Conservation (phyloP, 2,888 invertebrate genomes). For the Cerastis rubricosa region DNA sequence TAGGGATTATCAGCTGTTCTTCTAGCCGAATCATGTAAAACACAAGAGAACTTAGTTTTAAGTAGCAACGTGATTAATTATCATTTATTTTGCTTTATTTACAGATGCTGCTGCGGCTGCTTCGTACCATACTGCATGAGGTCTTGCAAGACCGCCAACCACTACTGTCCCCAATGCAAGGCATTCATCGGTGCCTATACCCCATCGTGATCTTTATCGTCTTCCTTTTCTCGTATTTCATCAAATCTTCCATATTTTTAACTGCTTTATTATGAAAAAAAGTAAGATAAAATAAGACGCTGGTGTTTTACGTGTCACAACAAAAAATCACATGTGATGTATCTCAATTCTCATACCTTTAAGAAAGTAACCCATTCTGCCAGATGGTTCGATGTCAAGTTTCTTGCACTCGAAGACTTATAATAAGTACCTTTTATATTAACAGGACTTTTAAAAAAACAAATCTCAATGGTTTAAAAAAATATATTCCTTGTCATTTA, state of each 20-base stretch:
- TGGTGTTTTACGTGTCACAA: constrained; percentile 17
- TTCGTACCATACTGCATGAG: constrained; percentile 88
- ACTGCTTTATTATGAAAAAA: constrained; percentile 8
- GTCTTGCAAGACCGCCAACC: constrained; percentile 90
- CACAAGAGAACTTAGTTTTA: neutral
- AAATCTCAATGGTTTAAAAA: constrained; percentile 4
- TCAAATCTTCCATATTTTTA: constrained; percentile 9
- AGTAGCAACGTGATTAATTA: neutral
- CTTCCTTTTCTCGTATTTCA: constrained; percentile 1
- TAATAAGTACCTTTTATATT: constrained; percentile 13
- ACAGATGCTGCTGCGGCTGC: constrained; percentile 88
- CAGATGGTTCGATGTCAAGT: constrained; percentile 25
- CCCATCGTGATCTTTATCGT: constrained; percentile 77
- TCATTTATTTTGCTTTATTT: constrained; percentile 55
- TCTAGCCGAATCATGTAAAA: neutral
- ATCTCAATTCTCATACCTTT: constrained; percentile 32
- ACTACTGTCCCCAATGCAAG: constrained; percentile 88
- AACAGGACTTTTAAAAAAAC: constrained; percentile 20
- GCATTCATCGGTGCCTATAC: constrained; percentile 85
- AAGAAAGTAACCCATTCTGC: constrained; percentile 23
- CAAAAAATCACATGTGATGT: constrained; percentile 36
- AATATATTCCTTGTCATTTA: constrained; percentile 25
- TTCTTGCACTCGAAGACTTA: constrained; percentile 23
- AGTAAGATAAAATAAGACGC: neutral
- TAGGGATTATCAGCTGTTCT: neutral